These are phyloP conservation scores for Chalcis sispes DNA, from an alignment of 2,888 invertebrate species.

Conservation along the genomic window DNA sequence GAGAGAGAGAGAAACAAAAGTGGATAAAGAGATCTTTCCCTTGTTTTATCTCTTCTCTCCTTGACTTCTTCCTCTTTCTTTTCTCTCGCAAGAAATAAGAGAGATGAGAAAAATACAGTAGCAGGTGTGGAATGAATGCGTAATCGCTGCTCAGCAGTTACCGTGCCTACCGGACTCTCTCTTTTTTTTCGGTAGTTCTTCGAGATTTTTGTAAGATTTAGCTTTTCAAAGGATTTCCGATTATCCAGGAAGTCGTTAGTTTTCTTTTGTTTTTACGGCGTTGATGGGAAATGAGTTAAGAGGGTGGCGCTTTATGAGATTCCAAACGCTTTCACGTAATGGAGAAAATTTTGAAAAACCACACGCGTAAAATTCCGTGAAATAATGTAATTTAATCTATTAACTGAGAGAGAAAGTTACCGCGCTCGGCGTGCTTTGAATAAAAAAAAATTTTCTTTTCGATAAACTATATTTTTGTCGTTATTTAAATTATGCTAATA, in stretches of 20 bases:
- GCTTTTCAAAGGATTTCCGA: constrained; percentile 45
- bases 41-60: no score
- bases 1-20: not conserved
- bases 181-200: constrained; percentile 32
- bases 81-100: not conserved
- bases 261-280: no score
- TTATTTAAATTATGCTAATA: no score
- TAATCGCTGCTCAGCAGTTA: constrained; percentile 36
- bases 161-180: not conserved
- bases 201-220: constrained; percentile 27
- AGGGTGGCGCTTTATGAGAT: not conserved
- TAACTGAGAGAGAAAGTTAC: no score
- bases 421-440: no score
- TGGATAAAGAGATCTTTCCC: no score
- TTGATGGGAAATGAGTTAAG: constrained; percentile 45
- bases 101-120: constrained; percentile 35
- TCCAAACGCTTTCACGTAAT: constrained; percentile 7
- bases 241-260: constrained; percentile 31
- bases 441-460: no score
- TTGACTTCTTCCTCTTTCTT: constrained; percentile 12
- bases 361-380: no score
- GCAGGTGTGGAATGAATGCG: constrained; percentile 51
- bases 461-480: no score
- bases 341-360: not conserved
- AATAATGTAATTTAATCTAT: no score